These are phyloP conservation scores for Wasmannia auropunctata DNA, from an alignment of 1,140 invertebrate genomes.

Conservation along the genomic window DNA sequence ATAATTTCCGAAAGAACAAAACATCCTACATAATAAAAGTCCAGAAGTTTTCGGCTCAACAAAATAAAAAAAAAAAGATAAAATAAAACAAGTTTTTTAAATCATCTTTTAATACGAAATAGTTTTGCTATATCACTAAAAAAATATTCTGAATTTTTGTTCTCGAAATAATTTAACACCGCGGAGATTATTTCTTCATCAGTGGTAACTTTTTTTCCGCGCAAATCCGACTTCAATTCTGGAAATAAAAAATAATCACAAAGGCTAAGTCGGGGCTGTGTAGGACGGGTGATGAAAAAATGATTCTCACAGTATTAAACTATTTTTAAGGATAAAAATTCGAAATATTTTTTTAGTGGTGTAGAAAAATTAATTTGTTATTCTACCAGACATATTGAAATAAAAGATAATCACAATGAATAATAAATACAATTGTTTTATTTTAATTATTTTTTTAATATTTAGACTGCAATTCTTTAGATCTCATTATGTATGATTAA, in stretches of 20 bases:
- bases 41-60: neutral
- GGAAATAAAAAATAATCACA: neutral
- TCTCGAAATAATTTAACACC: neutral
- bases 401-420: neutral
- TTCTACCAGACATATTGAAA: neutral
- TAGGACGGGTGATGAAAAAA: neutral
- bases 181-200: neutral
- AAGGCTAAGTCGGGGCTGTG: neutral
- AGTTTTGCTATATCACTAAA: neutral
- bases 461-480: neutral
- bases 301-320: neutral
- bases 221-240: neutral
- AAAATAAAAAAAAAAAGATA: neutral
- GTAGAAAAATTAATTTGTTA: neutral
- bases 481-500: neutral
- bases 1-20: neutral
- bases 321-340: neutral
- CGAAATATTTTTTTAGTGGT: neutral
- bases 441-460: neutral
- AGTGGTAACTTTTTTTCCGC: neutral
- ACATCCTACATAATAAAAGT: neutral
- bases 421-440: neutral
- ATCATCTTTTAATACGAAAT: neutral
- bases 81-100: neutral
- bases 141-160: neutral